phyloP scores from a whole-genome alignment of 2,888 invertebrate species.

The Pemphredon lugubris region DNA sequence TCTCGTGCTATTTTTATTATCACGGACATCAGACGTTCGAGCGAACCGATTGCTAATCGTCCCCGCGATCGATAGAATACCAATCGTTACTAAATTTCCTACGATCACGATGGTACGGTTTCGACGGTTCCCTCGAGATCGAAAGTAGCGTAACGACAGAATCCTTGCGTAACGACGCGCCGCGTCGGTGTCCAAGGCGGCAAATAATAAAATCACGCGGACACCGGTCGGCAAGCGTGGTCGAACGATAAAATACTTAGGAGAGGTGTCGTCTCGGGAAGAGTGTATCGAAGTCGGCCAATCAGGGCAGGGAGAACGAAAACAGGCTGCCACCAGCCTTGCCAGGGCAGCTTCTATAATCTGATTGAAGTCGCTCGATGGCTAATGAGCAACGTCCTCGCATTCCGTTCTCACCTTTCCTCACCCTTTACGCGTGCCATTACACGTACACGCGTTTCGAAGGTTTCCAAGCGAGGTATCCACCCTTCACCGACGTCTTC shows the following conservation, averaged over 20 bases:
- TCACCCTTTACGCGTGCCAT: constrained; percentile 64
- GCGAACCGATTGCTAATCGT: too few relatives aligned
- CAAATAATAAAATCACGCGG: constrained; percentile 64
- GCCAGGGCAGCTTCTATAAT: constrained; percentile 66
- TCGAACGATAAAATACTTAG: constrained; percentile 55
- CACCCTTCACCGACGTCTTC: not conserved
- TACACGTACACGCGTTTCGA: constrained; percentile 51
- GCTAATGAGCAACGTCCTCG: constrained; percentile 73
- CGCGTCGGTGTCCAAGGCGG: constrained; percentile 42
- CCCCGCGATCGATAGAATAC: too few relatives aligned
- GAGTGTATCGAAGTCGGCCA: constrained; percentile 43
- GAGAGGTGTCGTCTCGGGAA: constrained; percentile 34
- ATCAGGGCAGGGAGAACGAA: constrained; percentile 43
- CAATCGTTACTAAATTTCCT: too few relatives aligned
- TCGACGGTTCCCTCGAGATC: too few relatives aligned
- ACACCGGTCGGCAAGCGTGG: constrained; percentile 30
- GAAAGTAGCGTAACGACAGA: too few relatives aligned
- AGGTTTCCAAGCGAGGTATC: constrained; percentile 33
- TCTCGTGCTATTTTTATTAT: too few relatives aligned
- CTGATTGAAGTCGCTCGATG: constrained; percentile 72
- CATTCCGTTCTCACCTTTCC: constrained; percentile 72
- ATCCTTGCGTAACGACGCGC: constrained; percentile 37
- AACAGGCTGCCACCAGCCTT: constrained; percentile 57
- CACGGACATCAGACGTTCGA: too few relatives aligned
- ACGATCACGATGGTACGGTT: too few relatives aligned